Percentiles rank a stretch among this genome's conserved stretches.
These are phyloP conservation scores for Philopedon plagiatum DNA, from an alignment of 2,888 invertebrate genomes.

Conservation along the genomic window DNA sequence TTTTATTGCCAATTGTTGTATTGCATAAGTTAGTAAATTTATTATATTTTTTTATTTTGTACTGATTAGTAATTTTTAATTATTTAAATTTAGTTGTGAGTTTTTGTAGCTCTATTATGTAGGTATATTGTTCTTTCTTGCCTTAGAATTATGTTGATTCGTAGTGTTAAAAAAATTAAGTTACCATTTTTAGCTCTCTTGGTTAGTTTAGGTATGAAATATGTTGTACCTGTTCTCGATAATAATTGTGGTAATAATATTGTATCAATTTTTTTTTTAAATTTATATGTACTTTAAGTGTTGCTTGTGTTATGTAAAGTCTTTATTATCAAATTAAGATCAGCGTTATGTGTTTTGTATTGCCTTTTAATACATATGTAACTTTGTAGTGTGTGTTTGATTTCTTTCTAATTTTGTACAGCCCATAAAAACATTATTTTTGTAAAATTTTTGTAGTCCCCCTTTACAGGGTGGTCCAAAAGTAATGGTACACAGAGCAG, in stretches of 20 bases:
- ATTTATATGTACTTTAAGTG: not conserved
- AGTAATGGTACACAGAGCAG: no score
- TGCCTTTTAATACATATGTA: not conserved
- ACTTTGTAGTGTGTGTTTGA: not conserved
- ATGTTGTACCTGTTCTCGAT: not conserved
- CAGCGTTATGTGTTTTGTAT: not conserved
- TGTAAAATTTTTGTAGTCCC: no score
- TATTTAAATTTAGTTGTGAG: slow-evolving; percentile 8
- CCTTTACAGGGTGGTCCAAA: no score
- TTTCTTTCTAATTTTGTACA: no score
- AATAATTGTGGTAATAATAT: not conserved
- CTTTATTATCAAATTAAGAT: not conserved
- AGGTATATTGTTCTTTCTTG: not conserved
- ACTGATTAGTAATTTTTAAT: slow-evolving; percentile 13
- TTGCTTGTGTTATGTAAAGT: not conserved
- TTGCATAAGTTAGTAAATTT: not conserved
- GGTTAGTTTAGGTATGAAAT: not conserved
- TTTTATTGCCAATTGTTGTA: not conserved
- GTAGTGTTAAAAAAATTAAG: not conserved
- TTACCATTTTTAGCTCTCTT: slow-evolving; percentile 1
- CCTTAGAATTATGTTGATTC: not conserved
- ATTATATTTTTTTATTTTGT: not conserved
- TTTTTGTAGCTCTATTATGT: not conserved
- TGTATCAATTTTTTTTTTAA: not conserved
- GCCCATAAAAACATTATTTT: no score